These are phyloP conservation scores for Dryobota labecula DNA, from an alignment of 2,888 invertebrate species.

Conservation along the genomic window DNA sequence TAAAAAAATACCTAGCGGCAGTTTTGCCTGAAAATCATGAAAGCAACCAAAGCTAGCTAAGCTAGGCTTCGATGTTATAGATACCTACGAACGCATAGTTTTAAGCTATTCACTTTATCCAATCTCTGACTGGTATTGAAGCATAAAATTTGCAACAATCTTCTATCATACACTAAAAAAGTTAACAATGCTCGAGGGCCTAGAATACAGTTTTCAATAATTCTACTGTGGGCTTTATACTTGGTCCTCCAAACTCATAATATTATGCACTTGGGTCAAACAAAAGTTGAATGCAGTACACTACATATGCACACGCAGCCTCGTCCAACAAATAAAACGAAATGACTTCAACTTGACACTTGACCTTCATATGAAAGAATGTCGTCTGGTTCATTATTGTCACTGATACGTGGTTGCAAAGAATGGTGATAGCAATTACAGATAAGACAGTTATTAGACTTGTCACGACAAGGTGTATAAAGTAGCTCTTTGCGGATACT, in stretches of 20 bases:
- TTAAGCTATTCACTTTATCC: not conserved
- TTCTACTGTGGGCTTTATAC: not conserved
- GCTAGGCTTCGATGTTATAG: not conserved
- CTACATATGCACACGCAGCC: not conserved
- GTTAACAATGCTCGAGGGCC: not conserved
- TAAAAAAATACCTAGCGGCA: too few relatives aligned
- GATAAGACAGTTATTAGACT: slow-evolving; percentile 34
- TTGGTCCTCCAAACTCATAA: not conserved
- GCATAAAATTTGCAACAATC: not conserved
- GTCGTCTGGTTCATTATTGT: slow-evolving; percentile 30
- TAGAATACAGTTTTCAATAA: not conserved
- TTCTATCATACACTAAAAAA: not conserved
- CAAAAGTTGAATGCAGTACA: not conserved
- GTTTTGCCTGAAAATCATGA: not conserved
- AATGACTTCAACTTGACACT: slow-evolving; percentile 25
- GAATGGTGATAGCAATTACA: slow-evolving; percentile 30
- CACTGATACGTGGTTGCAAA: slow-evolving; percentile 13
- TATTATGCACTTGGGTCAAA: not conserved
- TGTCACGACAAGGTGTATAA: slow-evolving; percentile 16
- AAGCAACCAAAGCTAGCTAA: not conserved
- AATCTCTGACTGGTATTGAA: not conserved
- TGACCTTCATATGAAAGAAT: slow-evolving; percentile 45
- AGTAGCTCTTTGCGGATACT: not conserved
- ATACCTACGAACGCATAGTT: not conserved
- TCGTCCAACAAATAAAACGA: slow-evolving; percentile 8